Conservation (phyloP, 2,888 invertebrate species). For the Rhagophthalmus giganteus region DNA sequence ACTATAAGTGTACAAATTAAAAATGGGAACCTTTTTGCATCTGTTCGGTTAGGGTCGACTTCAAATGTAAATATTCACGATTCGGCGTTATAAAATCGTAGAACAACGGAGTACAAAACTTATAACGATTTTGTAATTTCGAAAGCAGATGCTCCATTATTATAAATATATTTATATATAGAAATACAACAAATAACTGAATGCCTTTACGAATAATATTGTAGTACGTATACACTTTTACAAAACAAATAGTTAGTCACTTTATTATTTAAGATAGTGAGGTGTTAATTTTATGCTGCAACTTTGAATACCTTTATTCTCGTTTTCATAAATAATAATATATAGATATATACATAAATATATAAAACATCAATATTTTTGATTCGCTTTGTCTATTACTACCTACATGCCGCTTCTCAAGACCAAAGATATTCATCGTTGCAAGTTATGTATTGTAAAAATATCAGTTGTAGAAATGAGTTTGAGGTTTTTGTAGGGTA, state of each 20-base stretch:
- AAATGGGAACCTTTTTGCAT: slow-evolving; percentile 6
- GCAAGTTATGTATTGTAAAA: slow-evolving; percentile 49
- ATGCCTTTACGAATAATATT: slow-evolving; percentile 57
- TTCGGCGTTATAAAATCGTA: slow-evolving; percentile 48
- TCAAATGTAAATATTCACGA: slow-evolving; percentile 42
- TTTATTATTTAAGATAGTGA: slow-evolving; percentile 51
- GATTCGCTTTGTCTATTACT: slow-evolving; percentile 30
- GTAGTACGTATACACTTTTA: slow-evolving; percentile 57
- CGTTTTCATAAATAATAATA: slow-evolving; percentile 17
- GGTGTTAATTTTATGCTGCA: slow-evolving; percentile 48
- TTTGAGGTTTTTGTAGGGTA: slow-evolving; percentile 57
- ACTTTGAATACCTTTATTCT: slow-evolving; percentile 42
- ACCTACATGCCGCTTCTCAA: slow-evolving; percentile 19
- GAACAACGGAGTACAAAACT: slow-evolving; percentile 44
- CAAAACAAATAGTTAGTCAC: slow-evolving; percentile 51
- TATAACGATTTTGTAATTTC: slow-evolving; percentile 48
- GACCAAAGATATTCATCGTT: slow-evolving; percentile 44
- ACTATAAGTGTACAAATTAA: slow-evolving; percentile 2
- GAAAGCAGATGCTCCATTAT: slow-evolving; percentile 48
- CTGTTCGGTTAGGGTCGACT: slow-evolving; percentile 23
- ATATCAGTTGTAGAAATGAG: slow-evolving; percentile 54
- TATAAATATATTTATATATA: slow-evolving; percentile 52
- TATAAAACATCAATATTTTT: slow-evolving; percentile 28
- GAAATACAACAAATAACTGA: slow-evolving; percentile 55
- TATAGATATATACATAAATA: slow-evolving; percentile 24